phyloP scores from a whole-genome alignment of 2,797 vertebrate genomes.

The Coregonus ussuriensis region DNA sequence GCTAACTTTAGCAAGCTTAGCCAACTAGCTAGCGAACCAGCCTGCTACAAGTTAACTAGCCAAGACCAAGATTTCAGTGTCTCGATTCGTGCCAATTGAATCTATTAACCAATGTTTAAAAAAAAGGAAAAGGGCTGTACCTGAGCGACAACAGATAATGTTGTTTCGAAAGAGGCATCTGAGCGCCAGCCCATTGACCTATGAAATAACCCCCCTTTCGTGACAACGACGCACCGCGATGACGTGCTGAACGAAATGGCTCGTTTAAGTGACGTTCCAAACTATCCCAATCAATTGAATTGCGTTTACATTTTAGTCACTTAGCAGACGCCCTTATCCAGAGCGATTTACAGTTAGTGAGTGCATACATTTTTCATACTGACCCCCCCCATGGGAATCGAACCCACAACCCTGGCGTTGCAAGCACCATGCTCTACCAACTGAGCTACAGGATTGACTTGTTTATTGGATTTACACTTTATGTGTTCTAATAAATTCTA shows the following conservation, averaged over 20 bases:
- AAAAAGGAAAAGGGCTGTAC: constrained; percentile 31
- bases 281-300: no score
- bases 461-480: not conserved
- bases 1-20: not conserved
- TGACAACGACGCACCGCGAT: constrained; percentile 56
- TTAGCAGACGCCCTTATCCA: no score
- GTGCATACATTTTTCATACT: no score
- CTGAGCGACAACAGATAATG: constrained; percentile 29
- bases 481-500: not conserved
- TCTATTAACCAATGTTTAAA: not conserved
- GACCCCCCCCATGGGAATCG: no score
- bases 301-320: no score
- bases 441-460: no score
- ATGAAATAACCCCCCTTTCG: constrained; percentile 11
- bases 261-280: no score
- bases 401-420: no score
- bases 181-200: constrained; percentile 28
- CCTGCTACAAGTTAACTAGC: not conserved
- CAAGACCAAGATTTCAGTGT: not conserved
- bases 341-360: no score
- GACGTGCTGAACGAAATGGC: constrained; percentile 32
- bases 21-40: not conserved
- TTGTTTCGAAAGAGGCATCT: constrained; percentile 57
- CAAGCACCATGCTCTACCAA: no score
- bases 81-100: not conserved